Base-by-base conservation (phyloP, 1,140 invertebrate species). In the Lordiphosa collinella region DNA sequence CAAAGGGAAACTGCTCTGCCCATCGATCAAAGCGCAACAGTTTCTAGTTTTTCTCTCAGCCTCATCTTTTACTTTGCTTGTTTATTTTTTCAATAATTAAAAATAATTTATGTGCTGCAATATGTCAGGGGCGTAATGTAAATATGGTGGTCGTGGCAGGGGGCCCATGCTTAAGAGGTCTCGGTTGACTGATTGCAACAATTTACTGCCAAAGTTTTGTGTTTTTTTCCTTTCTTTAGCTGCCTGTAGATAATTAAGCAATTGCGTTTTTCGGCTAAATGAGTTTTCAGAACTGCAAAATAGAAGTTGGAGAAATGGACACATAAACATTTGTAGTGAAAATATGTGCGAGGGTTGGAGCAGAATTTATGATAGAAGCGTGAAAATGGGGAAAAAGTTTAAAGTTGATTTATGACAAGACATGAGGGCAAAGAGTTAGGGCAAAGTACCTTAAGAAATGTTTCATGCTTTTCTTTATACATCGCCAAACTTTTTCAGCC, bases 231-330 rank as follows among this genome's bases (percentile, higher is more conserved):
- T 14, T 67, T 25, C 35, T 35, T 40, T 41, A 32, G 41, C 67
- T 75, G 58, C 67, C 66, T 64, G 66, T 80, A 57, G 58, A 75
- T 82, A 82, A 80, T 82, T 82, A 80, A 80, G 66, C 67, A 82
- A 82, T 82, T 80, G 76, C 70, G 76, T 74, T 74, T 79, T 65
- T 54, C 53, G 71, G 54, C 69, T 58, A 80, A 80, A 80, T 80
- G 75, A 74, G 75, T 79, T 80, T 80, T 50, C 40, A 56, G 47
- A 57, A 58, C 43, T 71, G 46, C 49, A 47, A 29, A 46, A 22
- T 31, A 29, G 22, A 25, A 29, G 22, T 41, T 12, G 18, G 40
- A 1, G n/a, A 46, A 18, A 29, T 29, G 46, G 32, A 11, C 18
- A 2, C 18, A 22, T 22, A 31, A 31, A 56, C 13, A 29, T 29